Conservation (phyloP, 2,888 invertebrate species). For the Pollenia labialis region DNA sequence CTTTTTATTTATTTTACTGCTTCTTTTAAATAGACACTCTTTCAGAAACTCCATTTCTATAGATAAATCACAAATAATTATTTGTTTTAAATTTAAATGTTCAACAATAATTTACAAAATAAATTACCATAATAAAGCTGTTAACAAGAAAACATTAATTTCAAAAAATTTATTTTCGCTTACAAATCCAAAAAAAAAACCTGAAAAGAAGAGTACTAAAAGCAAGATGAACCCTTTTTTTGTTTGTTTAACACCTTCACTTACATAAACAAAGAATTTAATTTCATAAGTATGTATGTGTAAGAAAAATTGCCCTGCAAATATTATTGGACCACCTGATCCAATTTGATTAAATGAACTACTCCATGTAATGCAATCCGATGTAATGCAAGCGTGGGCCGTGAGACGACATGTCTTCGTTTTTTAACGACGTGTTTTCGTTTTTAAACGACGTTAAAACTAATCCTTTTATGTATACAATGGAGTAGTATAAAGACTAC, state of each 20-base stretch:
- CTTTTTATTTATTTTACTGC: too few relatives aligned
- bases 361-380: too few relatives aligned
- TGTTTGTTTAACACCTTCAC: constrained; percentile 51
- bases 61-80: constrained; percentile 49
- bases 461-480: too few relatives aligned
- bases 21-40: too few relatives aligned
- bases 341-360: too few relatives aligned
- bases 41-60: constrained; percentile 2
- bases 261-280: neutral
- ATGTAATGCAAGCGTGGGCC: too few relatives aligned
- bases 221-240: constrained; percentile 44
- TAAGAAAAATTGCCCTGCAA: neutral
- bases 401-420: too few relatives aligned
- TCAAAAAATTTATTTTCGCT: constrained; percentile 35
- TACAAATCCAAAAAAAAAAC: neutral
- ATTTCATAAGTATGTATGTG: neutral
- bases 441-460: too few relatives aligned
- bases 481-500: too few relatives aligned
- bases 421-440: too few relatives aligned
- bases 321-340: too few relatives aligned
- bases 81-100: constrained; percentile 62
- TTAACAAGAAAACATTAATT: constrained; percentile 63
- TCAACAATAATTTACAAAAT: constrained; percentile 42
- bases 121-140: constrained; percentile 67
- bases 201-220: neutral